Conservation (phyloP, 2,888 invertebrate genomes). For the Salticus scenicus region DNA sequence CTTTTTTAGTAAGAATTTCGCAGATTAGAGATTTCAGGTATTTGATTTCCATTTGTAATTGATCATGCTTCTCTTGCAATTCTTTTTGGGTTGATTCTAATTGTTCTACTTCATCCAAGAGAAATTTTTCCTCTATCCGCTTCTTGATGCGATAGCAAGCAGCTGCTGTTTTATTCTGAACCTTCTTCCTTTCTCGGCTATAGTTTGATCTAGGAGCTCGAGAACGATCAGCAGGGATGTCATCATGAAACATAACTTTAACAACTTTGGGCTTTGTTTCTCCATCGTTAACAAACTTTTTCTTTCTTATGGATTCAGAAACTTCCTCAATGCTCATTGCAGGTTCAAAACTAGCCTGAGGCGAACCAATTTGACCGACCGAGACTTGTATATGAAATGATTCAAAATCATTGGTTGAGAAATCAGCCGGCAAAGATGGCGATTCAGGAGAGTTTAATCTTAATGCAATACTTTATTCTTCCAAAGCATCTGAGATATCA, state of each 20-base stretch:
- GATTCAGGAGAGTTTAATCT: neutral
- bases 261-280: conserved; percentile 40
- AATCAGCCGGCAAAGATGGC: neutral
- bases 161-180: conserved; percentile 67
- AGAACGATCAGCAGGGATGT: neutral
- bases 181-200: conserved; percentile 54
- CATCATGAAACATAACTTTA: conserved; percentile 3
- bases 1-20: conserved; percentile 46
- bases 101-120: conserved; percentile 32
- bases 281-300: conserved; percentile 29
- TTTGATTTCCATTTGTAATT: conserved; percentile 43
- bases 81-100: conserved; percentile 37
- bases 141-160: conserved; percentile 61
- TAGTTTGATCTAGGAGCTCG: neutral
- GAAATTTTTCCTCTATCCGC: conserved; percentile 23
- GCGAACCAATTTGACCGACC: neutral
- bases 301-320: conserved; percentile 18
- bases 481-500: neutral
- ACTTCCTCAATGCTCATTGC: conserved; percentile 39
- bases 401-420: neutral
- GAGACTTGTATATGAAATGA: conserved; percentile 5
- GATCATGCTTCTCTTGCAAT: conserved; percentile 42
- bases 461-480: neutral
- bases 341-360: neutral
- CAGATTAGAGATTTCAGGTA: conserved; percentile 57